Conservation (phyloP, 2,888 invertebrate genomes). For the Cylindroiulus punctatus region DNA sequence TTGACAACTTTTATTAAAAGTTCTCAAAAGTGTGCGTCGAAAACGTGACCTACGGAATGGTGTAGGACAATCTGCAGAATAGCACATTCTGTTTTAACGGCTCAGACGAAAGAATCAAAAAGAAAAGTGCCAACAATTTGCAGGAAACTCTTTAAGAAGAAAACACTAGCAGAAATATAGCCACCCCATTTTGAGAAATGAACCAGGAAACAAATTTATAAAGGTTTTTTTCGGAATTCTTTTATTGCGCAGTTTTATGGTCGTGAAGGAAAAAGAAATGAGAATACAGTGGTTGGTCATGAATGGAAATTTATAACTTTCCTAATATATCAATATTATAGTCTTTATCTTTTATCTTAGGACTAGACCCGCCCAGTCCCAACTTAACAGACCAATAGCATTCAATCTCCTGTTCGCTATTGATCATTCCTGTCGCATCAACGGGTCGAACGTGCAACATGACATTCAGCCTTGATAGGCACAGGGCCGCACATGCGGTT, state of each 20-base stretch:
- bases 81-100: conserved; percentile 38
- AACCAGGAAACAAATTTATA: background rate
- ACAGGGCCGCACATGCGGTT: too few species aligned
- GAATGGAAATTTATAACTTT: background rate
- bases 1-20: background rate
- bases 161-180: background rate
- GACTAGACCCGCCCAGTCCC: too few species aligned
- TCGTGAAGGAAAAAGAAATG: background rate
- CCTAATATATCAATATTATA: too few species aligned
- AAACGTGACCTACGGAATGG: background rate
- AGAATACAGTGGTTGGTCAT: background rate
- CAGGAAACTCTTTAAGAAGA: background rate
- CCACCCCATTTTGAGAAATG: background rate
- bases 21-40: background rate
- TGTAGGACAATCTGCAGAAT: background rate
- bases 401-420: too few species aligned
- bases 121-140: background rate
- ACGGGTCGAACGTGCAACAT: too few species aligned
- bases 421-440: too few species aligned
- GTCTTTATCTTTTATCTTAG: too few species aligned
- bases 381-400: too few species aligned
- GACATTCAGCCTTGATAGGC: too few species aligned
- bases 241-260: background rate
- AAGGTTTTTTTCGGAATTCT: background rate
- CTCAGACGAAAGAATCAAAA: background rate